Evolutionary conservation across 2,797 vertebrate genomes (phyloP).

Genomic region (Tokudaia muenninki): DNA sequence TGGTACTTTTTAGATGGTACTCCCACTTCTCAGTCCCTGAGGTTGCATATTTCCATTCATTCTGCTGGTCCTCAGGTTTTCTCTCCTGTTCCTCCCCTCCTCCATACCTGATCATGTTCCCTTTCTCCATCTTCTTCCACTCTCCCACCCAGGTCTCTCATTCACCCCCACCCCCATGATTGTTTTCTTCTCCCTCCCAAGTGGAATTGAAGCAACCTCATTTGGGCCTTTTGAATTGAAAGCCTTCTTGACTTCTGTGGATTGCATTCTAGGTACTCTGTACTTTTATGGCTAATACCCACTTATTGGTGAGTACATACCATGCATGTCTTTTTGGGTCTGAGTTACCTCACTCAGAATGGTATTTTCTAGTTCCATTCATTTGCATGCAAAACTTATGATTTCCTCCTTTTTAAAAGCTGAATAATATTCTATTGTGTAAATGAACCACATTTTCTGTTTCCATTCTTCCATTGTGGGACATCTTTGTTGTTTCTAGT

Average conservation of each 20-base stretch:
- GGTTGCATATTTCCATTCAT: neutral
- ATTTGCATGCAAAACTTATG: neutral
- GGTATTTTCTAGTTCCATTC: neutral
- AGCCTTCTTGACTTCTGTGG: neutral
- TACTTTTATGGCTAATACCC: neutral
- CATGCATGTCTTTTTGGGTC: neutral
- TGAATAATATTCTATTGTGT: neutral
- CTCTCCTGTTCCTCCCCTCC: neutral
- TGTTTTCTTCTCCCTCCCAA: neutral
- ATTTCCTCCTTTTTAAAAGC: neutral
- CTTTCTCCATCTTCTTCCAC: neutral
- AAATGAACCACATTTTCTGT: neutral
- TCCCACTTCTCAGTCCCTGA: neutral
- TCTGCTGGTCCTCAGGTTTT: neutral
- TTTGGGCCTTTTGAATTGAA: neutral
- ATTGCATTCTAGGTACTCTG: neutral
- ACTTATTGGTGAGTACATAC: neutral
- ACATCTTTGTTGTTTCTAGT: neutral
- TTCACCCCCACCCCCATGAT: neutral
- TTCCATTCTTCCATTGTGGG: neutral
- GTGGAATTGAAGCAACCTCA: neutral
- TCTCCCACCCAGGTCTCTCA: neutral
- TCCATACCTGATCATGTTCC: neutral
- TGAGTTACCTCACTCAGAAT: neutral
- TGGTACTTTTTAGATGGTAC: neutral